Conservation (phyloP, 2,888 invertebrate species). For the Drosophila paramelanica region DNA sequence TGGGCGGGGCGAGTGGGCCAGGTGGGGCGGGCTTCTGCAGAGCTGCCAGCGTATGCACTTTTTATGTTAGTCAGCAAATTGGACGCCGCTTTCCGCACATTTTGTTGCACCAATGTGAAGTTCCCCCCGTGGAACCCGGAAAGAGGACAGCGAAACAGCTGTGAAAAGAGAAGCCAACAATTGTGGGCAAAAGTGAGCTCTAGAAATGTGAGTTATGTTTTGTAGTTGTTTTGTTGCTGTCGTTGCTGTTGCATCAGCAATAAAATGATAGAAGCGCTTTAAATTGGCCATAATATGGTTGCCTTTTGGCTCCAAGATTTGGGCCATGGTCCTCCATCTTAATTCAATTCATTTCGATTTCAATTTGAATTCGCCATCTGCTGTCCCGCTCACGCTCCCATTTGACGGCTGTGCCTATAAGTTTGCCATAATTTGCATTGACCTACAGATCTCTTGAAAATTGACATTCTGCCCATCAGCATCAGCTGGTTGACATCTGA, state of each 20-base stretch:
- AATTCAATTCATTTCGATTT: neutral
- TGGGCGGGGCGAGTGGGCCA: neutral
- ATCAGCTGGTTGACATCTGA: slow-evolving; percentile 23
- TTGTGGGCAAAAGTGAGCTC: neutral
- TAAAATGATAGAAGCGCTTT: slow-evolving; percentile 7
- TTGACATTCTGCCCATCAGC: slow-evolving; percentile 34
- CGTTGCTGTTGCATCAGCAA: slow-evolving; percentile 27
- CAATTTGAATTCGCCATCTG: neutral
- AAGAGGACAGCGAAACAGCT: neutral
- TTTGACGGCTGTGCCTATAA: slow-evolving; percentile 12
- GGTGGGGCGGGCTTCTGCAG: neutral
- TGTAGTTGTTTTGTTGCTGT: slow-evolving; percentile 4
- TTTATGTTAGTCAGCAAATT: slow-evolving; percentile 66
- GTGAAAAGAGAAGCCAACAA: neutral
- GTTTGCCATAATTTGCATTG: slow-evolving; percentile 49
- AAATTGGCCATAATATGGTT: neutral
- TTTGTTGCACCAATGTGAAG: slow-evolving; percentile 41
- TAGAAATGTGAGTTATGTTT: slow-evolving; percentile 38
- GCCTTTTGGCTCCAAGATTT: neutral
- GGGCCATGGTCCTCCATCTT: too few species aligned
- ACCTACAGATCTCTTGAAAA: slow-evolving; percentile 36
- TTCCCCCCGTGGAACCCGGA: slow-evolving; percentile 7
- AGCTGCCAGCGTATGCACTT: slow-evolving; percentile 49
- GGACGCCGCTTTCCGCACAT: slow-evolving; percentile 63
- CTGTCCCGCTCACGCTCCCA: neutral